phyloP scores from a whole-genome alignment of 2,888 invertebrate species.

The Heteromurus nitidus region DNA sequence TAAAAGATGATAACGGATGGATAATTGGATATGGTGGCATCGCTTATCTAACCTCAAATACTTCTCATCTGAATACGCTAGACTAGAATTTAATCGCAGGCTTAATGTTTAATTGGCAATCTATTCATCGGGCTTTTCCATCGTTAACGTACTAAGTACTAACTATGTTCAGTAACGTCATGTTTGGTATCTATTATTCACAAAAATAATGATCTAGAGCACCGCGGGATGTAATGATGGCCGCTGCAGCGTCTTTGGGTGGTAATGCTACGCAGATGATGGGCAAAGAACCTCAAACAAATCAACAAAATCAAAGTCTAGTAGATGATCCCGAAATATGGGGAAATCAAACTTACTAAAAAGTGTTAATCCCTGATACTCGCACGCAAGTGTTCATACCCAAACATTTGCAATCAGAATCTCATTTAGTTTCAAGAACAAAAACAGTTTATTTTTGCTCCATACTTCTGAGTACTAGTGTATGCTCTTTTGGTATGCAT shows the following conservation, averaged over 20 bases:
- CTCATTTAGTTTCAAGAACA: slow-evolving; percentile 9
- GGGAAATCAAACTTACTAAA: slow-evolving; percentile 72
- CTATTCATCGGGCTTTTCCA: neutral
- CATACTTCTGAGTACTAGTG: neutral
- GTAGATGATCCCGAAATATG: slow-evolving; percentile 74
- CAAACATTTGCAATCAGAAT: slow-evolving; percentile 45
- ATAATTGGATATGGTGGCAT: neutral
- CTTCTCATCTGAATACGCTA: slow-evolving; percentile 7
- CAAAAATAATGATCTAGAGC: slow-evolving; percentile 66
- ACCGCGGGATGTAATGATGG: slow-evolving; percentile 73
- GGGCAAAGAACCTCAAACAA: slow-evolving; percentile 66
- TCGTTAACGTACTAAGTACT: slow-evolving; percentile 16
- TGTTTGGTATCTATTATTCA: slow-evolving; percentile 32
- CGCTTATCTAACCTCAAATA: slow-evolving; percentile 1
- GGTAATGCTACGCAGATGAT: slow-evolving; percentile 60
- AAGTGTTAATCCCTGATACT: slow-evolving; percentile 27
- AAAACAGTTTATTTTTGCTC: slow-evolving; percentile 23
- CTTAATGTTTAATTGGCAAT: neutral
- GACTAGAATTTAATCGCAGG: neutral
- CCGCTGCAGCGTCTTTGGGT: slow-evolving; percentile 69
- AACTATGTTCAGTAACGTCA: slow-evolving; percentile 10
- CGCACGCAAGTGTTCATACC: slow-evolving; percentile 53
- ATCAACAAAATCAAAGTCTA: slow-evolving; percentile 73
- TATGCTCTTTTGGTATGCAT: neutral
- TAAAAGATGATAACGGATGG: too few relatives aligned